phyloP scores from a whole-genome alignment of 2,888 invertebrate species.

The Amphipoea oculea region DNA sequence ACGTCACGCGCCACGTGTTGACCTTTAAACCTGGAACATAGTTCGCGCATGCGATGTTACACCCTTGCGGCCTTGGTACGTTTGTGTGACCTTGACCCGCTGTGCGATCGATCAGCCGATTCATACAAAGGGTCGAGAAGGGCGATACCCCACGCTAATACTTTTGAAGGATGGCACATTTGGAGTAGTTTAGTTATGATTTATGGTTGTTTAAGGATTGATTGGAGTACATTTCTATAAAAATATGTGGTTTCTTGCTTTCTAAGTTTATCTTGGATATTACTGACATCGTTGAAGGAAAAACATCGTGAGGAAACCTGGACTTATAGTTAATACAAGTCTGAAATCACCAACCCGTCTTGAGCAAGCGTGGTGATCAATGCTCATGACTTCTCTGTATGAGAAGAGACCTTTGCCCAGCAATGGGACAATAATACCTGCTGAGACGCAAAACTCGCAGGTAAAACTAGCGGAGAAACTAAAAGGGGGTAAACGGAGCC shows the following conservation, averaged over 20 bases:
- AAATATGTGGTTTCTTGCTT: neutral
- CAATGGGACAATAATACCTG: no score
- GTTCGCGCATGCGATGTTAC: slow-evolving; percentile 11
- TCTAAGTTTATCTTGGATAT: no score
- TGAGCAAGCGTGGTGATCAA: no score
- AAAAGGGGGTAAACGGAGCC: no score
- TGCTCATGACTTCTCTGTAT: no score
- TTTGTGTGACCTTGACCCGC: slow-evolving; percentile 27
- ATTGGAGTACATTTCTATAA: neutral
- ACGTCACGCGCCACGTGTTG: slow-evolving; percentile 24
- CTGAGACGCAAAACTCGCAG: no score
- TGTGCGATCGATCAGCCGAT: neutral
- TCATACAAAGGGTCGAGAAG: neutral
- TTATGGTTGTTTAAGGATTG: neutral
- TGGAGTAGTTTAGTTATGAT: neutral
- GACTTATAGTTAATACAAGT: no score
- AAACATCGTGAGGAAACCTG: no score
- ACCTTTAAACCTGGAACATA: slow-evolving; percentile 10
- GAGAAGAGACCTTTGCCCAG: no score
- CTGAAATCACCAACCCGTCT: no score
- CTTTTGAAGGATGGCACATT: slow-evolving; percentile 7
- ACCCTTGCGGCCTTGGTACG: neutral
- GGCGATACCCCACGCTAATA: neutral
- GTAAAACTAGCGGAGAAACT: no score
- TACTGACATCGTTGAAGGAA: no score